Evolutionary conservation across 2,113 vertebrate genomes (phyloP).

Genomic region (Hyperopisus bebe): DNA sequence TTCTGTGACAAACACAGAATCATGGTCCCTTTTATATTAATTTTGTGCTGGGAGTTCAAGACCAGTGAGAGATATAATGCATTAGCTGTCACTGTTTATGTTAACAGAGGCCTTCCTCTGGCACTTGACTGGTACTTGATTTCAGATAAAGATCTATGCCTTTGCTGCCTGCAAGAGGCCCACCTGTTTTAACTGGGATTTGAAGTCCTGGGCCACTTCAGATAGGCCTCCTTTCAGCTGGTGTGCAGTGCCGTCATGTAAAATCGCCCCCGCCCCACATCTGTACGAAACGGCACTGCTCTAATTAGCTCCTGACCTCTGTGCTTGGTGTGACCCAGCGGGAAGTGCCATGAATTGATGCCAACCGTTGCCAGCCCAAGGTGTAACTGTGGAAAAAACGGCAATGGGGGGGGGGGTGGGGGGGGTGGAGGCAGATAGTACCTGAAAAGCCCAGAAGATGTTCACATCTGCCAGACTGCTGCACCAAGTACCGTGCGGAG

Average conservation of each 20-base stretch:
- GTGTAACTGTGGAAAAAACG: background rate
- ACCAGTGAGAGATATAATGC: background rate
- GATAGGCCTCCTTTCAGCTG: background rate
- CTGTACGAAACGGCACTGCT: background rate
- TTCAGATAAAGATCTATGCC: background rate
- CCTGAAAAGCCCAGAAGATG: background rate
- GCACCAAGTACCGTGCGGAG: background rate
- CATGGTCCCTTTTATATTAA: background rate
- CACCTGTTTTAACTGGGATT: background rate
- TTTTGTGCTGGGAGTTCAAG: background rate
- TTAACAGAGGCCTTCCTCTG: background rate
- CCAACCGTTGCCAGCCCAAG: background rate
- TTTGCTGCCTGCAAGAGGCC: background rate
- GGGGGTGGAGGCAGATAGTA: background rate
- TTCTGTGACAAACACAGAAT: background rate
- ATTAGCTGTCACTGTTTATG: background rate
- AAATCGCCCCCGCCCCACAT: background rate
- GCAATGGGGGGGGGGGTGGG: background rate
- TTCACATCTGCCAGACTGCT: background rate
- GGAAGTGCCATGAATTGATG: background rate
- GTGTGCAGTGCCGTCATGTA: background rate
- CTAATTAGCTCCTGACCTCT: conserved; percentile 2
- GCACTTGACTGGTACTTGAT: background rate
- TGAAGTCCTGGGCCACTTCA: background rate
- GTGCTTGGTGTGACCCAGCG: background rate